phyloP scores from a whole-genome alignment of 2,113 vertebrate species.

The Cairina moschata region DNA sequence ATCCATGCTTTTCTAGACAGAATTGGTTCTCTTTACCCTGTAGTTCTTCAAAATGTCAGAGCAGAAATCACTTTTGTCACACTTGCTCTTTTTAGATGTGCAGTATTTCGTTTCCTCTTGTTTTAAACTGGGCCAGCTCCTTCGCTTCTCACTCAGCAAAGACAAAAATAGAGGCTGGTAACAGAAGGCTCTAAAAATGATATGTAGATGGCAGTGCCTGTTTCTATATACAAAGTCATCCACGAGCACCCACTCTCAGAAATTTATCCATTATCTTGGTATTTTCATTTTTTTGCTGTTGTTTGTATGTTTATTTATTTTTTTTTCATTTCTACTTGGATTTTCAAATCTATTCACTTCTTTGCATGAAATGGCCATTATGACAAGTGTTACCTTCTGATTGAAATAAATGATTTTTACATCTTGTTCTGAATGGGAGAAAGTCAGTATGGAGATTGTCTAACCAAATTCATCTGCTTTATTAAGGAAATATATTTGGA shows the following conservation, averaged over 20 bases:
- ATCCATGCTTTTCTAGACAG: not conserved
- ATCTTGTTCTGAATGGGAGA: not conserved
- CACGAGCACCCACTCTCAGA: not conserved
- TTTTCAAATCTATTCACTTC: not conserved
- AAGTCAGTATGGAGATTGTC: not conserved
- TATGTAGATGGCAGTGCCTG: not conserved
- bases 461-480: not conserved
- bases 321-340: not conserved
- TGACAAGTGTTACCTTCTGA: not conserved
- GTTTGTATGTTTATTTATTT: not conserved
- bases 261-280: not conserved
- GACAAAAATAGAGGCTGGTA: conserved; percentile 40
- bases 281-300: not conserved
- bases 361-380: not conserved
- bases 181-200: conserved; percentile 38
- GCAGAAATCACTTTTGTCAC: conserved; percentile 53
- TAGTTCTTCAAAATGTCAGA: conserved; percentile 30
- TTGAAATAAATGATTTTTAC: not conserved
- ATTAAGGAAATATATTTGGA: not conserved
- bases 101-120: conserved; percentile 20
- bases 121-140: conserved; percentile 40
- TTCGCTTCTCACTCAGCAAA: conserved; percentile 22
- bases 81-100: conserved; percentile 52
- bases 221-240: not conserved
- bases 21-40: not conserved